Evolutionary conservation across 2,113 vertebrate genomes (phyloP).

Genomic region (Xiphias gladius): DNA sequence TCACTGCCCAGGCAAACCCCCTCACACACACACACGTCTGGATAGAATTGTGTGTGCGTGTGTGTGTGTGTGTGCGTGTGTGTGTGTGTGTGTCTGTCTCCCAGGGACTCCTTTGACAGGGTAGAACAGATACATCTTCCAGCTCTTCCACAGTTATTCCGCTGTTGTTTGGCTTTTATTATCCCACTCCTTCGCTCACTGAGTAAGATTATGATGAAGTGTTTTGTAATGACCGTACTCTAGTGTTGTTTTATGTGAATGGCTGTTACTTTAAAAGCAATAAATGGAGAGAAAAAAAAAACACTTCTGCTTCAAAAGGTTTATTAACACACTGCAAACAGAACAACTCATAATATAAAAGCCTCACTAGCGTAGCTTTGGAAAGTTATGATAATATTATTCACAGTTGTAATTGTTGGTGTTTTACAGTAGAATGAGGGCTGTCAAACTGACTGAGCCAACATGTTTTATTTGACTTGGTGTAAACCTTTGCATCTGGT

Average conservation of each 20-base stretch:
- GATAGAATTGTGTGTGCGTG: constrained; percentile 28
- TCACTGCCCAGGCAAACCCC: constrained; percentile 51
- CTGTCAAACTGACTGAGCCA: neutral
- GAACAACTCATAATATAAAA: neutral
- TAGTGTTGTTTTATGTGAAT: constrained; percentile 80
- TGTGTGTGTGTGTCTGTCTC: constrained; percentile 20
- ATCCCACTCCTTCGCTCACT: constrained; percentile 53
- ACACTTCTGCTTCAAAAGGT: neutral
- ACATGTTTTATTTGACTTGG: constrained; percentile 2
- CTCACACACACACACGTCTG: constrained; percentile 51
- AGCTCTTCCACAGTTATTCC: constrained; percentile 56
- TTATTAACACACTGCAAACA: constrained; percentile 42
- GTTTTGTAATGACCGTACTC: constrained; percentile 77
- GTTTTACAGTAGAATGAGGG: neutral
- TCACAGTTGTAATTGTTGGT: neutral
- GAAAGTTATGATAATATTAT: neutral
- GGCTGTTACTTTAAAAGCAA: constrained; percentile 83
- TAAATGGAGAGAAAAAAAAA: constrained; percentile 72
- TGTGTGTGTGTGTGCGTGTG: neutral
- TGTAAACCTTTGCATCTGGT: neutral
- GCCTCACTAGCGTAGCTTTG: neutral
- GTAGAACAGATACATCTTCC: constrained; percentile 64
- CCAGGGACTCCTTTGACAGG: constrained; percentile 66
- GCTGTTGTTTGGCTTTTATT: constrained; percentile 52
- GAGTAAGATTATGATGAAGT: constrained; percentile 61